Conservation (phyloP, 92 coral and sea anemone genomes). For the Anthopleura xanthogrammica region DNA sequence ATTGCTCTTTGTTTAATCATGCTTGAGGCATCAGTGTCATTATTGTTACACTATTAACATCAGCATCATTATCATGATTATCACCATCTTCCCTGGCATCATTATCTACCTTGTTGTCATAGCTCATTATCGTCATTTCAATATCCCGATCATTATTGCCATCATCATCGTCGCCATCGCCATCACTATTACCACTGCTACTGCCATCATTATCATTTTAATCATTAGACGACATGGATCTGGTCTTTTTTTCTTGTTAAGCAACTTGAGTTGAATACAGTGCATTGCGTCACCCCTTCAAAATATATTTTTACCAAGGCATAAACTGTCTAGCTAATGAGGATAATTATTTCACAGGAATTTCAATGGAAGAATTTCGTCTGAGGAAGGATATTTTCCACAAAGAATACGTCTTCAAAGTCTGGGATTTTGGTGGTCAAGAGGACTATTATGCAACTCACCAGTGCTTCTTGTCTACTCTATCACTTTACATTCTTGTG, state of each 20-base stretch:
- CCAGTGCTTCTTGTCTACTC: slow-evolving; percentile 88
- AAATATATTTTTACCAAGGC: not conserved
- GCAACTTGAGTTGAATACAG: too few species aligned
- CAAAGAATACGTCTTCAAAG: slow-evolving; percentile 70
- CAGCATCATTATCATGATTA: not conserved
- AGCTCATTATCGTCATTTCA: not conserved
- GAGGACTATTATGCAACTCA: slow-evolving; percentile 95
- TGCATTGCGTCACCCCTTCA: too few species aligned
- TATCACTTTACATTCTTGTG: slow-evolving; percentile 85
- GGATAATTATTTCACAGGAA: slow-evolving; percentile 45
- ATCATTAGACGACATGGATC: too few species aligned
- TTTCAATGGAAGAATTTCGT: slow-evolving; percentile 80
- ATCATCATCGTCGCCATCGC: not conserved
- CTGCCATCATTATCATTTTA: too few species aligned
- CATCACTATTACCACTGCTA: not conserved
- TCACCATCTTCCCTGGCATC: not conserved
- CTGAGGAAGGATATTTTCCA: slow-evolving; percentile 50
- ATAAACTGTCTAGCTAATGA: not conserved
- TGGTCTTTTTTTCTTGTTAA: too few species aligned
- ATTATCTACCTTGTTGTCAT: not conserved
- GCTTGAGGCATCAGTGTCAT: too few species aligned
- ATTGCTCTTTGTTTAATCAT: too few species aligned
- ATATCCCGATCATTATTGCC: not conserved
- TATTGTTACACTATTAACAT: too few species aligned
- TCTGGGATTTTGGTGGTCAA: slow-evolving; percentile 99